phyloP scores from a whole-genome alignment of 2,797 vertebrate genomes.

The Geotrypetes seraphini region DNA sequence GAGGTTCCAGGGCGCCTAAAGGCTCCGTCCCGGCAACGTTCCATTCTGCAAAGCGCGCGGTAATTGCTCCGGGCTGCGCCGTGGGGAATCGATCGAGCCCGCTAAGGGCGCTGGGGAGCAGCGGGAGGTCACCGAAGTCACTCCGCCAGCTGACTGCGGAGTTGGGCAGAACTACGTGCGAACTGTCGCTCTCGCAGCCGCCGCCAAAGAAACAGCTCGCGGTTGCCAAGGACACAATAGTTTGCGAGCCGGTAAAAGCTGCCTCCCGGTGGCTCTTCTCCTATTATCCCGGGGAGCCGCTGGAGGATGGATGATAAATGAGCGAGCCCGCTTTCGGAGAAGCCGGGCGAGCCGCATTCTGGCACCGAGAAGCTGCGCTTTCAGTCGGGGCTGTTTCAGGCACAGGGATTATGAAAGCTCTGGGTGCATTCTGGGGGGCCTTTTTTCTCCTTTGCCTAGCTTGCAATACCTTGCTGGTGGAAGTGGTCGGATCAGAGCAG shows the following conservation, averaged over 20 bases:
- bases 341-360: slow-evolving; percentile 7
- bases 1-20: slow-evolving; percentile 26
- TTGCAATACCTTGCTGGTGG: slow-evolving; percentile 53
- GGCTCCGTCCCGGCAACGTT: no score
- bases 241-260: slow-evolving; percentile 44
- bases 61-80: slow-evolving; percentile 46
- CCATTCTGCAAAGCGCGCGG: slow-evolving; percentile 47
- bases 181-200: slow-evolving; percentile 56
- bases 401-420: slow-evolving; percentile 37
- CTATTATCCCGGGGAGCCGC: slow-evolving; percentile 21
- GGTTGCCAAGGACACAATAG: slow-evolving; percentile 52
- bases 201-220: slow-evolving; percentile 33
- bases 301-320: slow-evolving; percentile 30
- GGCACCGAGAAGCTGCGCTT: slow-evolving; percentile 7
- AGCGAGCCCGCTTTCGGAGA: slow-evolving; percentile 23
- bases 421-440: slow-evolving; percentile 45
- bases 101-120: slow-evolving; percentile 40
- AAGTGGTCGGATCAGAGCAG: slow-evolving; percentile 74
- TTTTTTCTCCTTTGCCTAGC: slow-evolving; percentile 67
- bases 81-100: slow-evolving; percentile 54
- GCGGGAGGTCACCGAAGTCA: slow-evolving; percentile 52
- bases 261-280: slow-evolving; percentile 25
- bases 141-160: slow-evolving; percentile 58
- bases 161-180: slow-evolving; percentile 53
- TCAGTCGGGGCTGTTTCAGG: slow-evolving; percentile 15